These are phyloP conservation scores for Acanthiza pusilla DNA, from an alignment of 2,797 vertebrate genomes.

Conservation along the genomic window DNA sequence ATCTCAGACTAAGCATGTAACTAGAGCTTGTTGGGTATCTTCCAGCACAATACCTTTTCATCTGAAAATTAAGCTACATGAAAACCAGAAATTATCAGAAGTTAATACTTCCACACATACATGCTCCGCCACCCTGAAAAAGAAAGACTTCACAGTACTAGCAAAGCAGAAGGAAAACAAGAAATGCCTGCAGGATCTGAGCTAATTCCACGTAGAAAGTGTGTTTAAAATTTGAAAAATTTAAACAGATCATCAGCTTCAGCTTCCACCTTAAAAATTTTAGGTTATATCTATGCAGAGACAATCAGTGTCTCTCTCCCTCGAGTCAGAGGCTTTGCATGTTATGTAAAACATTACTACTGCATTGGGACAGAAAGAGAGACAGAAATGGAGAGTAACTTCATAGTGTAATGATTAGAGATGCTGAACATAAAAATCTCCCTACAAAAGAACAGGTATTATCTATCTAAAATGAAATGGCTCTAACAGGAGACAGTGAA, in stretches of 20 bases:
- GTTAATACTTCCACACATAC: not conserved
- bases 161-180: not conserved
- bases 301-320: not conserved
- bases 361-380: not conserved
- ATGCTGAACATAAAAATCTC: not conserved
- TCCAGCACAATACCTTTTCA: not conserved
- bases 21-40: not conserved
- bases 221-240: not conserved
- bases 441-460: not conserved
- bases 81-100: not conserved
- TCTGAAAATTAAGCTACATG: not conserved
- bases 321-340: not conserved
- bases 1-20: not conserved
- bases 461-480: not conserved
- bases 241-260: not conserved
- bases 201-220: not conserved
- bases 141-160: not conserved
- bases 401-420: not conserved
- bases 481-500: not conserved
- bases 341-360: not conserved
- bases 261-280: not conserved
- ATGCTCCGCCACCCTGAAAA: fast-evolving
- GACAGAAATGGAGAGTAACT: not conserved
- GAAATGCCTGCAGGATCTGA: not conserved
- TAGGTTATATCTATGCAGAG: not conserved